Evolutionary conservation across 2,113 vertebrate species (phyloP), one percentile per base, ranked within the genome.

Genomic region (Gobius niger): DNA sequence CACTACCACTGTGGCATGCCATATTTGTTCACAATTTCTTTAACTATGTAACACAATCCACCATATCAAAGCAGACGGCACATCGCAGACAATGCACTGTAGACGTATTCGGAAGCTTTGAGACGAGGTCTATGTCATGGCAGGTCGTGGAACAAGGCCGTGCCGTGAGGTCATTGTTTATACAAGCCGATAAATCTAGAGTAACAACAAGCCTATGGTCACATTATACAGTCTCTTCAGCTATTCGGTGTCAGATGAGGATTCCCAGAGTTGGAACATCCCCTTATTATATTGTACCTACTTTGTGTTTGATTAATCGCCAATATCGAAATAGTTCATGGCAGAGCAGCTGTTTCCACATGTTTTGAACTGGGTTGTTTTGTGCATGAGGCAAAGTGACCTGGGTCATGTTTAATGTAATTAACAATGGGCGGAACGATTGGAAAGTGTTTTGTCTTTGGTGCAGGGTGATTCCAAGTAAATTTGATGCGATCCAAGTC

Each of bases 381-480:
- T 54, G 52, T 54, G 52, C 52, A 1, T 54, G 52, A 54, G 18
- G 18, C 18, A 24, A 9, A 24, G 3, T 54, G 52, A 4, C 18
- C 52, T 54, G 57, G 56, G 15, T 60, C 15, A 60, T 41, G n/a
- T 54, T 15, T 63, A 47, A 63, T 63, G 6, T 47, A 18, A 63
- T 63, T 46, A 60, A n/a, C 42, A 41, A n/a, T 7, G 57, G 40
- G 40, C 57, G 40, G 13, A 10, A 59, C 14, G 41, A 4, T 2
- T 2, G 24, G 19, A 4, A 15, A 41, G 13, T 60, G 57, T 60
- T 60, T 60, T 60, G 57, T 60, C 57, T 60, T 1, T 10, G 56
- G 10, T 11, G 40, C 7, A 16, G 57, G 40, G 57, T 60, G 14
- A 42, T 14, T 40, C 19, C 42, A 46, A 46, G 42, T 46, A 5